These are phyloP conservation scores for Lepidotrigona ventralis DNA, from an alignment of 1,140 invertebrate genomes.

Conservation along the genomic window DNA sequence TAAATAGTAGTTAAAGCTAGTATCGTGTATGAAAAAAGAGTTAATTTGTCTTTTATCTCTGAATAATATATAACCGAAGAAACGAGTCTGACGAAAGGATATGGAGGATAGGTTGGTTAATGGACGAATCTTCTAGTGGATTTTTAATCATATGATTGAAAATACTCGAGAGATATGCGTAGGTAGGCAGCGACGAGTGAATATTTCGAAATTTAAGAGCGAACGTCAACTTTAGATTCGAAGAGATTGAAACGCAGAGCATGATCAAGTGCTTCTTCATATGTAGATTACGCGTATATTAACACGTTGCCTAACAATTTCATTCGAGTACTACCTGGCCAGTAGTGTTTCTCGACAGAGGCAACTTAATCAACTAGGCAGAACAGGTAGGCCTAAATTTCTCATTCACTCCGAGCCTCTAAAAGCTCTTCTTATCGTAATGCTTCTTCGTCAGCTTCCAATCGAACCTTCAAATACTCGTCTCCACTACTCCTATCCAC, in stretches of 20 bases:
- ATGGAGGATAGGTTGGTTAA: background rate
- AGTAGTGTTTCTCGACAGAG: background rate
- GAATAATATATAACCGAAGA: no score
- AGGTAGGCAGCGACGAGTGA: background rate
- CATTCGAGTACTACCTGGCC: background rate
- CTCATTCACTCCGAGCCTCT: background rate
- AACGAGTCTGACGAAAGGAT: background rate
- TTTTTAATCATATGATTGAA: background rate
- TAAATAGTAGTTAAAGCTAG: background rate
- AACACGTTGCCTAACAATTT: no score
- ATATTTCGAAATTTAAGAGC: background rate
- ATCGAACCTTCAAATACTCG: background rate
- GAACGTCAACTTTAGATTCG: background rate
- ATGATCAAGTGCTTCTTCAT: background rate
- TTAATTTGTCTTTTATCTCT: background rate
- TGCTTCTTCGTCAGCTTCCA: background rate
- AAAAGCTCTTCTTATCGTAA: slow-evolving; percentile 7
- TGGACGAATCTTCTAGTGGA: background rate
- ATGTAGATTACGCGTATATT: background rate
- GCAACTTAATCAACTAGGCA: background rate
- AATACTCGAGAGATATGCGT: background rate
- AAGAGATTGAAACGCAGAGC: background rate
- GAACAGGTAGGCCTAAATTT: background rate
- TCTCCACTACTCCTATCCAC: background rate
- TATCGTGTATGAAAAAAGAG: background rate